phyloP scores from a whole-genome alignment of 2,888 invertebrate species.

The Meta bourneti region DNA sequence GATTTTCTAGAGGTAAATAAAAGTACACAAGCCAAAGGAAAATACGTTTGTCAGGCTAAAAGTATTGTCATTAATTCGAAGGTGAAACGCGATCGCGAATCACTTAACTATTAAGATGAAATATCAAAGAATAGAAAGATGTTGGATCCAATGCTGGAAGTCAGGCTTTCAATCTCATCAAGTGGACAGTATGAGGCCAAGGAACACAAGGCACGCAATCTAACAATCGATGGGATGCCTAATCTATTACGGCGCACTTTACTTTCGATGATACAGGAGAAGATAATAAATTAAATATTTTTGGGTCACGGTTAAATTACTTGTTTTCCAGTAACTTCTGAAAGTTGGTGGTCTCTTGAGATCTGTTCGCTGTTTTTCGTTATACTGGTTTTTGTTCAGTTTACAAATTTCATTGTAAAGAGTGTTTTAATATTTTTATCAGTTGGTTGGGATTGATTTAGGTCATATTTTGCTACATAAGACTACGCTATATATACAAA shows the following conservation, averaged over 20 bases:
- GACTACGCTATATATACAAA: too few species aligned
- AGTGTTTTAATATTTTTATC: neutral
- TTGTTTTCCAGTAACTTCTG: neutral
- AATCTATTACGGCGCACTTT: slow-evolving; percentile 20
- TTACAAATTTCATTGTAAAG: neutral
- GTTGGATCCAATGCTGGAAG: neutral
- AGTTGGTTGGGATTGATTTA: too few species aligned
- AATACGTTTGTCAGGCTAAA: too few species aligned
- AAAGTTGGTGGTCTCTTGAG: too few species aligned
- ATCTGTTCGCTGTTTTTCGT: too few species aligned
- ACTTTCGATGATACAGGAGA: slow-evolving; percentile 8
- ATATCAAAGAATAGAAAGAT: neutral
- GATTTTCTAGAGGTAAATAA: too few species aligned
- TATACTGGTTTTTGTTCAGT: too few species aligned
- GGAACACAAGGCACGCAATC: slow-evolving; percentile 28
- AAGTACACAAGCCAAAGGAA: too few species aligned
- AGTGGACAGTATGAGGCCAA: slow-evolving; percentile 48
- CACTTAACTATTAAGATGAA: neutral
- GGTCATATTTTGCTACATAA: too few species aligned
- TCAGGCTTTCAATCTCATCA: neutral
- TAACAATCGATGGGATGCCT: slow-evolving; percentile 39
- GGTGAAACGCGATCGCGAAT: too few species aligned
- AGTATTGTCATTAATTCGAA: too few species aligned
- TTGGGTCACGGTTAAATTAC: slow-evolving; percentile 47
- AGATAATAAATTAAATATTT: slow-evolving; percentile 28